Conservation (phyloP, 2,888 invertebrate species). For the Scrobipalpa atriplicella region DNA sequence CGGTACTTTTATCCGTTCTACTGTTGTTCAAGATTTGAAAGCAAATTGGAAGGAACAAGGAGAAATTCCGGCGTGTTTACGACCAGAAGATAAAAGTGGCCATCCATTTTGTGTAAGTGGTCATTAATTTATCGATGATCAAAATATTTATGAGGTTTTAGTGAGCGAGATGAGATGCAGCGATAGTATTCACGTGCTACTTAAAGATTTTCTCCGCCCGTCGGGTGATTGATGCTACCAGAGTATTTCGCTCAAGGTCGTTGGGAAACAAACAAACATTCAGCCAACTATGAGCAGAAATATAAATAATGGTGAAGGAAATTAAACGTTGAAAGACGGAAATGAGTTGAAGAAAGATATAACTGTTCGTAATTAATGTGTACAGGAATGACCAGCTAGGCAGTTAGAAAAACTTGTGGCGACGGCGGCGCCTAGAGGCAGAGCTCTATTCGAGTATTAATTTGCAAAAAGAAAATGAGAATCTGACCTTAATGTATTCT, state of each 20-base stretch:
- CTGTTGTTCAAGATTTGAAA: conserved; percentile 5
- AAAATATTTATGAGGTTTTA: conserved; percentile 48
- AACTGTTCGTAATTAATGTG: conserved; percentile 9
- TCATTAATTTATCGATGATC: conserved; percentile 52
- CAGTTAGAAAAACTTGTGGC: neutral
- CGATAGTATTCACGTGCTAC: conserved; percentile 48
- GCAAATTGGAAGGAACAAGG: conserved; percentile 5
- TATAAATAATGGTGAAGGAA: conserved; percentile 7
- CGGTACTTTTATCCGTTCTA: conserved; percentile 6
- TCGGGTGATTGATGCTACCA: conserved; percentile 44
- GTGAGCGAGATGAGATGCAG: conserved; percentile 48
- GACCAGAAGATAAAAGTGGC: conserved; percentile 22
- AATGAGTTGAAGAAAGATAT: conserved; percentile 11
- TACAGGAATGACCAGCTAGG: conserved; percentile 1
- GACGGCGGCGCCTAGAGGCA: neutral
- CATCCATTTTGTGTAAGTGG: conserved; percentile 35
- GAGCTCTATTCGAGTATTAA: neutral
- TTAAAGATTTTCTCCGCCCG: conserved; percentile 49
- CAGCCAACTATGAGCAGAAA: neutral
- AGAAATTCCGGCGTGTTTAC: conserved; percentile 26
- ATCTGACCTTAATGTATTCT: conserved; percentile 14
- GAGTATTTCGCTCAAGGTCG: conserved; percentile 28
- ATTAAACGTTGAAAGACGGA: conserved; percentile 15
- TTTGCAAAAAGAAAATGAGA: neutral
- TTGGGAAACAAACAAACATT: neutral